These are phyloP conservation scores for Lepilemur septentrionalis DNA, from an alignment of 2,797 vertebrate genomes.

Conservation along the genomic window DNA sequence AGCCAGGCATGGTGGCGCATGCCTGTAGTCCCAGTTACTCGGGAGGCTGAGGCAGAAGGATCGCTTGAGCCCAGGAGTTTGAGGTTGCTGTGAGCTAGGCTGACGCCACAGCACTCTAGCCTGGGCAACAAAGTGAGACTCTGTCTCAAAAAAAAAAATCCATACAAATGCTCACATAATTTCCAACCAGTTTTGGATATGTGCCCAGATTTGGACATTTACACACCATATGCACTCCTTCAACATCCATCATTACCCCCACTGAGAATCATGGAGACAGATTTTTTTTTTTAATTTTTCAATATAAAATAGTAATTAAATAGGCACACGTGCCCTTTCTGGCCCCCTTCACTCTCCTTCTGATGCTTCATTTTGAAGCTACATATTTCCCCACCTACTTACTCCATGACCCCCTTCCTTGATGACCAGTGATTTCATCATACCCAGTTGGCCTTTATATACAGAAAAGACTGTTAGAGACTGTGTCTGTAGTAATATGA, in stretches of 20 bases:
- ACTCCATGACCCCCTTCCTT: background rate
- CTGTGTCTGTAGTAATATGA: background rate
- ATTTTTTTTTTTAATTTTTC: background rate
- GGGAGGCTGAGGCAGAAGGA: no score
- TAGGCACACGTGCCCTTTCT: background rate
- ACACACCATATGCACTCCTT: background rate
- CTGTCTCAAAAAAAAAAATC: background rate
- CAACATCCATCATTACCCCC: background rate
- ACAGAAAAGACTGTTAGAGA: background rate
- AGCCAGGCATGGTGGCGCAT: no score
- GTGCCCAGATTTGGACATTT: background rate
- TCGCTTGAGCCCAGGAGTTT: no score
- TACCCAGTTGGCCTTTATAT: background rate
- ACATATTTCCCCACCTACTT: background rate
- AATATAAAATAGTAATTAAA: background rate
- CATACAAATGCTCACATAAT: background rate
- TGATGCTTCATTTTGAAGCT: background rate
- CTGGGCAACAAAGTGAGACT: no score
- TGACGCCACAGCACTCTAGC: no score
- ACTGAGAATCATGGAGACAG: background rate
- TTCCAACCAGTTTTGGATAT: background rate
- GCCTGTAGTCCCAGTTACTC: no score
- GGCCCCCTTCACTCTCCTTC: background rate
- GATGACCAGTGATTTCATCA: background rate
- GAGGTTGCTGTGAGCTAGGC: no score